These are phyloP conservation scores for Numenius phaeopus DNA, from an alignment of 2,797 vertebrate genomes.

Conservation along the genomic window DNA sequence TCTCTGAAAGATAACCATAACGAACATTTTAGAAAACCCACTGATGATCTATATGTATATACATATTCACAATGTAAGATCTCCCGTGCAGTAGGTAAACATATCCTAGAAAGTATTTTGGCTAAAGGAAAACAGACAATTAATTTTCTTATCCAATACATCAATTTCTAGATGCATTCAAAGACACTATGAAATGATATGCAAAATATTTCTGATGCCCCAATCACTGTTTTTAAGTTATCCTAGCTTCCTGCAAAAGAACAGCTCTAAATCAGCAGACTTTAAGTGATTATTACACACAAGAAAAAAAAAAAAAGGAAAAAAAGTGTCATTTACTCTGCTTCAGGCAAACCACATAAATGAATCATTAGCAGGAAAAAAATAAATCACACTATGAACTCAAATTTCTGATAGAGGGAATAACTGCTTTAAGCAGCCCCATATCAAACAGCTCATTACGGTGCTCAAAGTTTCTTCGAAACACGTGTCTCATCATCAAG, in stretches of 20 bases:
- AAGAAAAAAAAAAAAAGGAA: background rate
- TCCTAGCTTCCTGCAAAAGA: background rate
- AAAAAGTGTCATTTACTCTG: background rate
- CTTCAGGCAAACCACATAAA: background rate
- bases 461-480: background rate
- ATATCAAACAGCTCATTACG: background rate
- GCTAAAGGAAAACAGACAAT: background rate
- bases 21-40: background rate
- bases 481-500: background rate
- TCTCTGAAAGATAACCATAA: conserved; percentile 15
- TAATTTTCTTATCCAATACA: background rate
- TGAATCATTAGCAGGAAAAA: background rate
- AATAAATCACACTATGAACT: background rate
- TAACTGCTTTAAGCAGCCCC: background rate
- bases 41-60: background rate
- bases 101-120: background rate
- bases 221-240: background rate
- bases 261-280: background rate
- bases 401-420: background rate
- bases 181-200: background rate
- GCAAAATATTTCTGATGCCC: background rate
- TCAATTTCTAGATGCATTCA: background rate
- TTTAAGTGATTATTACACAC: background rate
- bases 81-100: background rate
- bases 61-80: background rate